phyloP scores from a whole-genome alignment of 2,888 invertebrate species.

The Orchesellides sinensis region DNA sequence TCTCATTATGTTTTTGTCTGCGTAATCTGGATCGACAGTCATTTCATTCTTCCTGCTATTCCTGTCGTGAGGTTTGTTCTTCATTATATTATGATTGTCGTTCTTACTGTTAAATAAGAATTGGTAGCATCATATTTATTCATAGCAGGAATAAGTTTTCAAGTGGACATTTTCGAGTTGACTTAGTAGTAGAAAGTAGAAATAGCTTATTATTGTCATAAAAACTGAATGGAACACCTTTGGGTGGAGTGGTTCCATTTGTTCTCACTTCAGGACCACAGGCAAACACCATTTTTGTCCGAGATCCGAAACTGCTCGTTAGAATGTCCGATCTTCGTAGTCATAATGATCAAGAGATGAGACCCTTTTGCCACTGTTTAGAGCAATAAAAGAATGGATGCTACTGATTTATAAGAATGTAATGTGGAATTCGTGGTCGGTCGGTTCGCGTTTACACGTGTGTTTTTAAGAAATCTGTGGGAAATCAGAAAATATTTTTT shows the following conservation, averaged over 20 bases:
- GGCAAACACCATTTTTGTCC: conserved; percentile 18
- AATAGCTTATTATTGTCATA: conserved; percentile 17
- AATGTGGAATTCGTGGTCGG: not conserved
- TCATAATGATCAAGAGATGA: conserved; percentile 21
- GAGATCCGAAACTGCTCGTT: not conserved
- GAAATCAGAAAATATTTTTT: not conserved
- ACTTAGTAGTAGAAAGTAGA: not conserved
- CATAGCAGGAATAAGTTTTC: too few relatives aligned
- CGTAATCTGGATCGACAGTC: conserved; percentile 32
- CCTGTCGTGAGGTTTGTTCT: conserved; percentile 26
- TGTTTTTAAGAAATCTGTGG: conserved; percentile 14
- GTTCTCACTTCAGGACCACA: conserved; percentile 32
- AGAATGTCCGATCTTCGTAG: conserved; percentile 8
- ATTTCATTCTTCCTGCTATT: conserved; percentile 11
- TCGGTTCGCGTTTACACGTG: conserved; percentile 15
- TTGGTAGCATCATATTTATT: too few relatives aligned
- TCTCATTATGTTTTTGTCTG: too few relatives aligned
- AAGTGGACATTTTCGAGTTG: conserved; percentile 12
- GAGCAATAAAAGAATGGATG: conserved; percentile 4
- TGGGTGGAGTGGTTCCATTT: conserved; percentile 45
- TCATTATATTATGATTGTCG: conserved; percentile 23
- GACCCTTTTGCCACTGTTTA: conserved; percentile 30
- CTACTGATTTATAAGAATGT: not conserved
- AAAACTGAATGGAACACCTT: conserved; percentile 32
- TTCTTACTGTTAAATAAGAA: too few relatives aligned